Base-by-base conservation (phyloP, 2,888 invertebrate species). In the Megamerina dolium region DNA sequence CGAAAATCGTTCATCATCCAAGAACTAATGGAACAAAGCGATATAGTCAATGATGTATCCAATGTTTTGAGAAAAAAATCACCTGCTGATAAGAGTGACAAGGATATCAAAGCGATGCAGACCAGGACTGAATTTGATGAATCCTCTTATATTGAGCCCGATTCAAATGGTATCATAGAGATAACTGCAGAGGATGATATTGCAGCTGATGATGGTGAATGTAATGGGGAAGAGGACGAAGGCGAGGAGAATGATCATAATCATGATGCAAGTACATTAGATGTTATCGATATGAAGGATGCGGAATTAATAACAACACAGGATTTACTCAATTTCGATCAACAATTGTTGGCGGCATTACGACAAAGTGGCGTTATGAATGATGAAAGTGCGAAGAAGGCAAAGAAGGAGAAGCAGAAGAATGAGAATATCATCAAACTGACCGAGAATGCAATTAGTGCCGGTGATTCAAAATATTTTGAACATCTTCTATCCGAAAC, bases 401-500 rank as follows among this genome's bases (percentile, higher is more conserved):
- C 1, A 13, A 26, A 10, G 37, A 37, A 12, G 37, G 39, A 17
- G 30, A 30, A 5, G 4, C 20, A 14, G 20, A 31, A 23, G 10
- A 16, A 14, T 26, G 26, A 18, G 37, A 37, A n/a, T 21, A 18
- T 13, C 16, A 21, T 23, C 5, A 30, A 30, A 30, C 9, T 9
- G 14, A 31, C 9, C 10, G 23, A 23, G 6, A 10, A 10, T 6
- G 8, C 10, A 10, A 23, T 8, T 23, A 23, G 23, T 23, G 23
- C 23, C 16, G 43, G 10, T 39, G n/a, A n/a, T n/a, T n/a, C n/a
- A n/a, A n/a, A 41, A 17, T 49, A 53, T 8, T 69, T 68, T 37
- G 63, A 67, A 45, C 45, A 61, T 30, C 34, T 68, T 3, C 46
- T 65, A 18, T 45, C n/a, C 23, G 52, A 59, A 36, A 68, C 54